Evolutionary conservation across 1,140 invertebrate genomes (phyloP).

Genomic region (Leptinotarsa texana): DNA sequence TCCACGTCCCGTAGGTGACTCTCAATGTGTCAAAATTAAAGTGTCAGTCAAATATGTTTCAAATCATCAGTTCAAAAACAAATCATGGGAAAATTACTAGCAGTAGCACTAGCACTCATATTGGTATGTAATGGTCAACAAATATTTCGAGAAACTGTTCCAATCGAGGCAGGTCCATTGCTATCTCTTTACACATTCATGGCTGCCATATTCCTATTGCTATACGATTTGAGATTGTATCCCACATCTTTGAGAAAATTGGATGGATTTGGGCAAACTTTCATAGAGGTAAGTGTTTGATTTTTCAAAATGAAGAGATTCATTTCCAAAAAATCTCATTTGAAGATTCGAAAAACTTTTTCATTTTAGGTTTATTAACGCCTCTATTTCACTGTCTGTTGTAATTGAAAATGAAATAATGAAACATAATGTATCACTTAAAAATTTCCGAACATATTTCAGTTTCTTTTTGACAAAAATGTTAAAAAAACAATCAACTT

Average conservation of each 20-base stretch:
- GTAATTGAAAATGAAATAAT: no score
- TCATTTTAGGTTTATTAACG: no score
- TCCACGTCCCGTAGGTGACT: no score
- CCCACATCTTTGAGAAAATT: constrained; percentile 42
- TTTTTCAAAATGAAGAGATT: no score
- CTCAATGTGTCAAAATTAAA: not conserved
- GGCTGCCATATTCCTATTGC: constrained; percentile 40
- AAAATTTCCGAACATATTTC: no score
- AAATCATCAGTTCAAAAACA: not conserved
- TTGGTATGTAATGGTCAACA: constrained; percentile 39
- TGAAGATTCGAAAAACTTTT: no score
- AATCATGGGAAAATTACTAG: constrained; percentile 10
- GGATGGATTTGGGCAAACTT: constrained; percentile 28
- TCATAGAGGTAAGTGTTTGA: constrained; percentile 39
- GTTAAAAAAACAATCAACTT: no score
- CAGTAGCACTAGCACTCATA: constrained; percentile 38
- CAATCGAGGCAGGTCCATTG: constrained; percentile 42
- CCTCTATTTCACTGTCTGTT: no score
- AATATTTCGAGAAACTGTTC: constrained; percentile 43
- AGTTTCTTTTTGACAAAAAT: no score
- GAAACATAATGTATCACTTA: no score
- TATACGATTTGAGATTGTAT: constrained; percentile 45
- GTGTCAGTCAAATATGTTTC: constrained; percentile 2
- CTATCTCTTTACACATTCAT: constrained; percentile 47
- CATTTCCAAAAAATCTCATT: no score